Percentiles rank a stretch among this genome's conserved stretches.
phyloP scores from a whole-genome alignment of 1,140 invertebrate species.

The Leptinotarsa undecemlineata region DNA sequence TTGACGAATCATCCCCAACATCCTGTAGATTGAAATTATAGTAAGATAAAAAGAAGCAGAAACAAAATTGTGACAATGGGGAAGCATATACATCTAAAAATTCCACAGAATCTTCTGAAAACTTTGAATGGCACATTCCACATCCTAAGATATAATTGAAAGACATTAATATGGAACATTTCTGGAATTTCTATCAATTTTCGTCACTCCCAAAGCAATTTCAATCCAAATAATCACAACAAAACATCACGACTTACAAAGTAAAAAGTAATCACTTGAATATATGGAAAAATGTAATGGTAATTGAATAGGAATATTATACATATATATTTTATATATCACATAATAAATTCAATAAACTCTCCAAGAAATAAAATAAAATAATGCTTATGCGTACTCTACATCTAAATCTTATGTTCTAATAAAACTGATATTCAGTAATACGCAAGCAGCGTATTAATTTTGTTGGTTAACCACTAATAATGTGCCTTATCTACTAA shows the following conservation, averaged over 20 bases:
- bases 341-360: conserved; percentile 19
- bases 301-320: conserved; percentile 22
- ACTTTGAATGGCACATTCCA: background rate
- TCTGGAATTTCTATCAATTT: background rate
- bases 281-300: background rate
- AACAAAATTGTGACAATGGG: no score
- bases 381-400: conserved; percentile 12
- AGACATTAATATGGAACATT: no score
- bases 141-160: background rate
- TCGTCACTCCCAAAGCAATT: background rate
- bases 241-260: background rate
- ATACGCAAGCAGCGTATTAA: background rate
- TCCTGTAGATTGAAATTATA: no score
- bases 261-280: background rate
- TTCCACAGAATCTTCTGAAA: no score
- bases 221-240: background rate
- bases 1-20: no score
- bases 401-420: background rate
- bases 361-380: conserved; percentile 19
- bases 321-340: conserved; percentile 10
- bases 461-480: conserved; percentile 4
- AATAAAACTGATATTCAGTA: conserved; percentile 18
- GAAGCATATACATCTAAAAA: background rate
- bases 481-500: background rate
- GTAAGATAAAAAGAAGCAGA: no score